Percentiles rank a stretch among this genome's conserved stretches.
Conservation (phyloP, 2,888 invertebrate species). For the Xiphydria camelus region DNA sequence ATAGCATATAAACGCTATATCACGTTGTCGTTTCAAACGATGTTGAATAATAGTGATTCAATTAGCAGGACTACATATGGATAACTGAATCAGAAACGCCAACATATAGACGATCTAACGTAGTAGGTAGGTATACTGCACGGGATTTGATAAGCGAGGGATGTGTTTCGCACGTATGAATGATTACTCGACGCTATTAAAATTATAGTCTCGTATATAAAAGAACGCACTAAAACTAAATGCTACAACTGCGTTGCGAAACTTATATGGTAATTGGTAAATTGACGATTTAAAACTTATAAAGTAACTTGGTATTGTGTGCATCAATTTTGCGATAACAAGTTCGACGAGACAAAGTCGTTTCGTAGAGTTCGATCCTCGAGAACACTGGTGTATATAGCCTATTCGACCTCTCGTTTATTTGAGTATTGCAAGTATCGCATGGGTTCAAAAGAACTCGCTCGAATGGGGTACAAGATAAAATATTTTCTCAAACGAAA, state of each 20-base stretch:
- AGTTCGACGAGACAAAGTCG: no score
- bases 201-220: constrained; percentile 29
- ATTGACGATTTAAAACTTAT: no score
- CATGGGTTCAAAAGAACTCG: no score
- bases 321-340: no score
- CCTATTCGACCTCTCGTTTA: no score
- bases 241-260: constrained; percentile 36
- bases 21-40: background rate
- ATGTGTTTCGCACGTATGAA: background rate
- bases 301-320: background rate
- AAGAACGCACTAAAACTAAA: constrained; percentile 40
- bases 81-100: constrained; percentile 4
- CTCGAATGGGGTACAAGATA: no score
- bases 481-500: no score
- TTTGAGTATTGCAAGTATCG: no score
- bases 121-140: no score
- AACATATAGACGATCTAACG: no score
- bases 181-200: background rate
- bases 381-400: no score
- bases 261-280: constrained; percentile 23
- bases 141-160: background rate
- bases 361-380: no score
- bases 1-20: constrained; percentile 4
- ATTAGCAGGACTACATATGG: background rate
- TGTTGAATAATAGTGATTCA: constrained; percentile 5